Evolutionary conservation across 2,113 vertebrate species (phyloP), one percentile per base, ranked within the genome.

Genomic region (Elanoides forficatus): DNA sequence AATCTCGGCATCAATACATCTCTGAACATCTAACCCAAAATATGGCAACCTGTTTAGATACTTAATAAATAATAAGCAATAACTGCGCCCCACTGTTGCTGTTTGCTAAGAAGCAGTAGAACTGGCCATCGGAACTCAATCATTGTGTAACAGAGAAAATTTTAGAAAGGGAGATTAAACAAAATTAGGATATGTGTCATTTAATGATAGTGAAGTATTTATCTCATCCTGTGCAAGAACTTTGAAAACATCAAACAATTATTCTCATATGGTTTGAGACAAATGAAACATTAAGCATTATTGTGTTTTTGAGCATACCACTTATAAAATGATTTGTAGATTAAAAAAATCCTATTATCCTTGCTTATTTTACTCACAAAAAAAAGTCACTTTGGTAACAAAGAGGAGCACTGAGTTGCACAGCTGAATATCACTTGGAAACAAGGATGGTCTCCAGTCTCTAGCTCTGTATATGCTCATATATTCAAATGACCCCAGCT

Each of bases 81-180:
- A 68, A 63, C 43, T 60, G 42, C 72, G 38, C 36, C 47, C 63
- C n/a, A 22, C 21, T 50, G 42, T 47, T 90, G 65, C 55, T 83
- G 32, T 94, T 95, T 83, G 50, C 50, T 68, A 50, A 75, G 83
- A 76, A 52, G 40, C 30, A 40, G 48, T 75, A 75, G 42, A 80
- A 60, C 23, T 92, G 60, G 38, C 6, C 17, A 27, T 67, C 11
- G 36, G 56, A 82, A 56, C 93, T 90, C 30, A 88, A 18, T 88
- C 43, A 63, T 90, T 92, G 71, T 70, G 23, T 85, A 96, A 79
- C n/a, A 67, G 79, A 90, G 86, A 79, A n/a, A 97, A 95, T 72
- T 88, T 86, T 86, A 93, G 88, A 87, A 85, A 74, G 65, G 38
- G 27, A 36, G 26, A 71, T 74, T 58, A 63, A 81, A 22, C 22